Base-by-base conservation (phyloP, 2,797 vertebrate species). In the Florisuga fusca region DNA sequence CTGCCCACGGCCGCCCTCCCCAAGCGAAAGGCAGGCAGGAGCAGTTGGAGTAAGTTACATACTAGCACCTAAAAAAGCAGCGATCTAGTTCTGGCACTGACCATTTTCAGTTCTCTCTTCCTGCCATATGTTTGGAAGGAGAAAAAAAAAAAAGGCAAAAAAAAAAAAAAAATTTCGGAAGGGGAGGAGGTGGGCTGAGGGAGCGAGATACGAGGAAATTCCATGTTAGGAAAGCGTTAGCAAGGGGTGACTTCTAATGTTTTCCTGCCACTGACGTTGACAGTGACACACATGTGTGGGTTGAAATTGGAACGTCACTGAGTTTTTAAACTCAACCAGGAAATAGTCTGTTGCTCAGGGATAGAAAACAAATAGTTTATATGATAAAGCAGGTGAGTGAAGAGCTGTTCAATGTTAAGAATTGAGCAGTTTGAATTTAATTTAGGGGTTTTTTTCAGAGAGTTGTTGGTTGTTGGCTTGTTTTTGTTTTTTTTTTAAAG, bases 231-330 rank as follows among this genome's bases (percentile, higher is more conserved):
- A 98, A 98, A 98, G 97, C 97, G 95, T 98, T 97, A 97, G 97
- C 97, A 96, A 97, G 95, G 97, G 97, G 97, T 96, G 94, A 98
- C 96, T 98, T 97, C 80, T 97, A 95, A 97, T 98, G 97, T 98
- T 98, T 98, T 98, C 97, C 98, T 98, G 97, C 97, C 94, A 97
- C 98, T 98, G 98, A 98, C 97, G 98, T 98, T 96, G 97, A 97
- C 95, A 97, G 96, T 98, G 98, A 98, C 98, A 98, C 98, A 98
- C 96, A 98, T 98, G 97, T 98, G 98, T 98, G 98, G 98, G 98
- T 78, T 98, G 98, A 97, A 97, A 96, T 75, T 96, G 96, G 96
- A 97, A 98, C 97, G 97, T 98, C 98, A 98, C 73, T 84, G 97
- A 97, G 96, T 97, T 98, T 97, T 98, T 97, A 96, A 97, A 97